These are phyloP conservation scores for Drosophila ohnishii DNA, from an alignment of 1,140 invertebrate genomes.

Conservation along the genomic window DNA sequence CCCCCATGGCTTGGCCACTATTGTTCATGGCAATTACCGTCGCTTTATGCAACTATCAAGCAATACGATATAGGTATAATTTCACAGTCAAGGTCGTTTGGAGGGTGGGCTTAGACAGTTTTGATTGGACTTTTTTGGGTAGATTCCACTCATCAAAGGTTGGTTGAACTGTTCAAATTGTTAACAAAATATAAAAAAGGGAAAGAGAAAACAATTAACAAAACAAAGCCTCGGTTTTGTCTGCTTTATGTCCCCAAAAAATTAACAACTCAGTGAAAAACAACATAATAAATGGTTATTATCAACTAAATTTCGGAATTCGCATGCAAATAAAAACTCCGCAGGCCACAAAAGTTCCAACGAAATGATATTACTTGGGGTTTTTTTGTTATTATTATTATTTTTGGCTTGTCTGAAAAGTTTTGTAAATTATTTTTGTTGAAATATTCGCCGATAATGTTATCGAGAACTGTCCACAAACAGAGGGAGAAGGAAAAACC, in stretches of 20 bases:
- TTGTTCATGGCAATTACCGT: constrained; percentile 62
- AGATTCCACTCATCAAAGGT: constrained; percentile 17
- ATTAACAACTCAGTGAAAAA: constrained; percentile 30
- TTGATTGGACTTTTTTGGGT: constrained; percentile 2
- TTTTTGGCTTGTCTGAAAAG: constrained; percentile 18
- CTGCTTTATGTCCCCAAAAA: constrained; percentile 9
- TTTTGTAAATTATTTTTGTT: constrained; percentile 40
- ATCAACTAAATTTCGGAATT: constrained; percentile 14
- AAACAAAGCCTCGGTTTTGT: constrained; percentile 19
- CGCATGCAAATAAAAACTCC: constrained; percentile 31
- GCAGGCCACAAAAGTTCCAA: constrained; percentile 20
- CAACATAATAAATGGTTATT: constrained; percentile 41
- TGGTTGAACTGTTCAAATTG: constrained; percentile 23
- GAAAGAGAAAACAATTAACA: not conserved
- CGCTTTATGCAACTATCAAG: constrained; percentile 63
- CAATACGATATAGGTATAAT: constrained; percentile 26
- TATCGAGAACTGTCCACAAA: constrained; percentile 44
- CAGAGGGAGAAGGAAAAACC: constrained; percentile 9
- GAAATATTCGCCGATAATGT: constrained; percentile 28
- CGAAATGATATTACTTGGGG: constrained; percentile 16
- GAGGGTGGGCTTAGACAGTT: constrained; percentile 29
- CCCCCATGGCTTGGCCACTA: constrained; percentile 27
- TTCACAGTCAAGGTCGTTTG: constrained; percentile 71
- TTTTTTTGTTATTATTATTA: not conserved
- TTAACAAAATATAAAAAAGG: not conserved